Evolutionary conservation across 2,888 invertebrate genomes (phyloP), one percentile per base, ranked within the genome.

Genomic region (Chrysomela aeneicollis): DNA sequence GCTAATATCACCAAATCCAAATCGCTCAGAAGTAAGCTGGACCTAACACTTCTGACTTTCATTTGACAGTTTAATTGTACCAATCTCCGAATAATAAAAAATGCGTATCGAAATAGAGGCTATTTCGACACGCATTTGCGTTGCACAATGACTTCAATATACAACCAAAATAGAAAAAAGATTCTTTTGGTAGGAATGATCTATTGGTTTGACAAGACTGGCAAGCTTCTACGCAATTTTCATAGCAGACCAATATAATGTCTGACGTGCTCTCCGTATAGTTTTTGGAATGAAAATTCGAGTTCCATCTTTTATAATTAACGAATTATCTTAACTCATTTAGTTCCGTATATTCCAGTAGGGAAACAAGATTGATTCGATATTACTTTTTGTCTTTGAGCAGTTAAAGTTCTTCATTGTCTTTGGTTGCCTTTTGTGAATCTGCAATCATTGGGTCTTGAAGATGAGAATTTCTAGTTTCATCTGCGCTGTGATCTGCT

Each of bases 231-330:
- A 30, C 15, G 2, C 15, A 9, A 52, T 52, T 15, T 52, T 32
- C 52, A 52, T 52, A 6, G 30, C 52, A 52, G 26, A 17, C 52
- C 52, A 53, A 32, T 32, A 51, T 15, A 26, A 0, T 26, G 15
- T 30, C 15, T 15, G 47, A 17, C 47, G 10, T 2, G 47, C 47
- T 18, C 17, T 18, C 6, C 19, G 17, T 47, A 8, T 8, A 9
- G 47, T 47, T 47, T 15, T 12, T 15, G 51, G 51, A 12, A 9
- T 10, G 1, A 26, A 9, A 15, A 51, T 51, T 22, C n/a, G 51
- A n/a, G n/a, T 12, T 10, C 52, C 3, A 17, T 17, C 15, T 10
- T 35, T 10, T 30, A 52, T 17, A 4, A 53, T 12, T 32, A 53
- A 32, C 15, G 15, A 17, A 32, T 12, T 18, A 32, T 17, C 52